These are phyloP conservation scores for Ophthalmolycus amberensis DNA, from an alignment of 2,113 vertebrate species.

Conservation along the genomic window DNA sequence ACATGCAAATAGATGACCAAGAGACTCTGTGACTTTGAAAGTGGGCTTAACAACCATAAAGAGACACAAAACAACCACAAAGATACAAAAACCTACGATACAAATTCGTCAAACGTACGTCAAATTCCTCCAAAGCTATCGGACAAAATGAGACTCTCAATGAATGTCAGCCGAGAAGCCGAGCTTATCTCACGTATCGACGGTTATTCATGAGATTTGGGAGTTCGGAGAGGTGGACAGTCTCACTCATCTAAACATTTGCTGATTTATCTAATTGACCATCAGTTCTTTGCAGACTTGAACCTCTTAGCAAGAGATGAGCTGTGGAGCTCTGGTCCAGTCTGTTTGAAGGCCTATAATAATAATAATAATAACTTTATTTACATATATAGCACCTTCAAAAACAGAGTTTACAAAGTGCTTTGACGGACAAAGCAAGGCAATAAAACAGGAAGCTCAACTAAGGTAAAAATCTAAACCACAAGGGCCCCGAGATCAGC, in stretches of 20 bases:
- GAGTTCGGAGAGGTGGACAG: background rate
- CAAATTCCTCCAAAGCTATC: background rate
- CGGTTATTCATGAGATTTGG: background rate
- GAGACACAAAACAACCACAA: background rate
- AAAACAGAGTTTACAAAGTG: too few relatives aligned
- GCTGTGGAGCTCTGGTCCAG: background rate
- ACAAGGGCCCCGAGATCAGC: too few relatives aligned
- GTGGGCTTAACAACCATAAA: background rate
- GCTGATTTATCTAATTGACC: background rate
- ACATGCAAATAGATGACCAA: background rate
- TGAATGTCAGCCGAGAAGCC: background rate
- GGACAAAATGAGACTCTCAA: background rate
- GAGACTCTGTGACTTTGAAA: background rate
- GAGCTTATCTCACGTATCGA: background rate
- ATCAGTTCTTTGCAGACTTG: background rate
- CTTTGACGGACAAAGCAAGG: too few relatives aligned
- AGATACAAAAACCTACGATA: background rate
- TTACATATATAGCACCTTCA: background rate
- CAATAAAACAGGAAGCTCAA: too few relatives aligned
- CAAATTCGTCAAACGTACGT: too few relatives aligned
- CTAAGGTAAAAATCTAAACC: too few relatives aligned
- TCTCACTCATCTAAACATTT: background rate
- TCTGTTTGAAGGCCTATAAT: background rate
- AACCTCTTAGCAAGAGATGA: background rate
- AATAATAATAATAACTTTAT: background rate